These are phyloP conservation scores for Rugalucina vietnamica DNA, from an alignment of 2,888 invertebrate species.

Conservation along the genomic window DNA sequence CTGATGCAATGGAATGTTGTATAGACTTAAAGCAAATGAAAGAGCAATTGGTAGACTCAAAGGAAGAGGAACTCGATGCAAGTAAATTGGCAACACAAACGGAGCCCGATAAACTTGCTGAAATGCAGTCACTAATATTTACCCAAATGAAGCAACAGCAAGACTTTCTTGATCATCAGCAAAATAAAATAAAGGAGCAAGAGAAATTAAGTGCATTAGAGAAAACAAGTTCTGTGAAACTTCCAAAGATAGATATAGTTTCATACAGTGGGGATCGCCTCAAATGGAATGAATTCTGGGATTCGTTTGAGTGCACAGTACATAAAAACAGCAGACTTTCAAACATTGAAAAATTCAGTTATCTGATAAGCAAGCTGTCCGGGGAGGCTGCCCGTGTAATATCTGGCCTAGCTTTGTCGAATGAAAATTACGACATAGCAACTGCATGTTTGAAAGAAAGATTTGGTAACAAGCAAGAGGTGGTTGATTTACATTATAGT, in stretches of 20 bases:
- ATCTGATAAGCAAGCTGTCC: conserved; percentile 32
- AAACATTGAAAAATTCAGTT: conserved; percentile 36
- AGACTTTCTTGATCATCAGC: conserved; percentile 1
- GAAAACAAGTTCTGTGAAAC: not conserved
- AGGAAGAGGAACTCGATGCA: not conserved
- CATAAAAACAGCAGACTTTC: conserved; percentile 23
- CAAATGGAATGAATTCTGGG: conserved; percentile 37
- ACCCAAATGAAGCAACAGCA: conserved; percentile 4
- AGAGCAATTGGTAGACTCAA: not conserved
- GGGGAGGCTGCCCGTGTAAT: conserved; percentile 31
- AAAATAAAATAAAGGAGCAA: not conserved
- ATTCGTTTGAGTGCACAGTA: conserved; percentile 36
- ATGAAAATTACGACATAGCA: conserved; percentile 39
- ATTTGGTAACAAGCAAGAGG: conserved; percentile 37
- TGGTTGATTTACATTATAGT: conserved; percentile 34
- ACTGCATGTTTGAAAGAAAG: conserved; percentile 22
- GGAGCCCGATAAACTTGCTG: not conserved
- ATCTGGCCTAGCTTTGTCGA: conserved; percentile 35
- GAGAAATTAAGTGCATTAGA: not conserved
- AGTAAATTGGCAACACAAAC: not conserved
- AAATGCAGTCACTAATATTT: not conserved
- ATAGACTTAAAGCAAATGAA: not conserved
- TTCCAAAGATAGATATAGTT: not conserved
- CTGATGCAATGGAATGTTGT: not conserved
- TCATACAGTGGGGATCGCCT: conserved; percentile 23